A percentile compares a stretch with the other conserved stretches of the same genome.
Evolutionary conservation across 2,797 vertebrate genomes (phyloP).

Genomic region (Thripadectes ignobilis): DNA sequence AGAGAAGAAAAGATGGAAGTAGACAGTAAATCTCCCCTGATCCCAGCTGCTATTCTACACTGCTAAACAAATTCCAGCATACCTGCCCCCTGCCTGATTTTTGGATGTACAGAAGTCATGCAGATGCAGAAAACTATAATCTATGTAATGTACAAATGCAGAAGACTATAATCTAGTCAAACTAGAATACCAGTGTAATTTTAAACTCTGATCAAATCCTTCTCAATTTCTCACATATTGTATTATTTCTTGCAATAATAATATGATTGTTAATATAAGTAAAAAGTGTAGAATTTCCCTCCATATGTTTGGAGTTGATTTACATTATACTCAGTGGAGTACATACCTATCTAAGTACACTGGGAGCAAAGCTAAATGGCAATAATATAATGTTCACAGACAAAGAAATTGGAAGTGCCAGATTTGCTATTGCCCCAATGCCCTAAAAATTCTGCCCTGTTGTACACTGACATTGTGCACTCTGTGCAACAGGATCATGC

Average conservation of each 20-base stretch:
- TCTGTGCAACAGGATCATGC: background rate
- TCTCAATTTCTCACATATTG: background rate
- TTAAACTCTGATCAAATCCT: background rate
- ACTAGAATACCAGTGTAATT: background rate
- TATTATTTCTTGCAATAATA: background rate
- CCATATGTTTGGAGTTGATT: background rate
- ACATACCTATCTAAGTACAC: background rate
- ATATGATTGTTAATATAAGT: background rate
- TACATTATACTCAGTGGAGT: background rate
- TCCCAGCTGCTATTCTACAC: background rate
- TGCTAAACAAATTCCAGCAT: fast-evolving
- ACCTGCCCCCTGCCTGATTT: background rate
- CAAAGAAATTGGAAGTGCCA: background rate
- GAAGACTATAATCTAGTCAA: background rate
- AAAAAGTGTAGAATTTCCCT: background rate
- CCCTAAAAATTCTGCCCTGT: background rate
- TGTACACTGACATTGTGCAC: background rate
- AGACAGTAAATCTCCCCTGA: background rate
- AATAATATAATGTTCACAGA: background rate
- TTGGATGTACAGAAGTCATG: background rate
- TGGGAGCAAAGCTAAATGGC: background rate
- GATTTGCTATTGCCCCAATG: background rate
- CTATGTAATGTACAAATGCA: background rate
- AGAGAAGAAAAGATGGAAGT: background rate
- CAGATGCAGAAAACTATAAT: background rate